phyloP scores from a whole-genome alignment of 2,113 vertebrate genomes.

The Vulpes vulpes region DNA sequence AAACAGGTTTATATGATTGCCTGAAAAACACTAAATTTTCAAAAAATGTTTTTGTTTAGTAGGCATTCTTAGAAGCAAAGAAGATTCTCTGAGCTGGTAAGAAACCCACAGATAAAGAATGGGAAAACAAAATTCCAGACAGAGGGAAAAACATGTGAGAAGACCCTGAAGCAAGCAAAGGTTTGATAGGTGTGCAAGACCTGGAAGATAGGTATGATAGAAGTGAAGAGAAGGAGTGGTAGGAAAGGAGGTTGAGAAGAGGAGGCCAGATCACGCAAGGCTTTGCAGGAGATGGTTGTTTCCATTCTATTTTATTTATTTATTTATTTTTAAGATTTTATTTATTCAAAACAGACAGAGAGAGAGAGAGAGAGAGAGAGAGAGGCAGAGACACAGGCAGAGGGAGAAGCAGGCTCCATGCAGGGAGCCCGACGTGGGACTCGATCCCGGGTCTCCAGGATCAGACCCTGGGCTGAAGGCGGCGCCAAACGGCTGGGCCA shows the following conservation, averaged over 20 bases:
- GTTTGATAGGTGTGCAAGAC: background rate
- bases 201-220: background rate
- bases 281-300: background rate
- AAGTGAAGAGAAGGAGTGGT: background rate
- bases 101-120: background rate
- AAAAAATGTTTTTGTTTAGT: background rate
- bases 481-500: no score
- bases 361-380: no score
- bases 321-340: no score
- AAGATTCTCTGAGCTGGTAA: background rate
- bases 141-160: background rate
- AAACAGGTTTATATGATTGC: background rate
- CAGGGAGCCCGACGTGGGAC: no score
- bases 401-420: no score
- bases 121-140: background rate
- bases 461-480: no score
- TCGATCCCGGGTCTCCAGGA: no score
- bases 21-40: background rate
- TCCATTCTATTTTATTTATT: background rate
- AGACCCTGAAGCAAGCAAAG: background rate
- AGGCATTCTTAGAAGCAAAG: slow-evolving; percentile 27
- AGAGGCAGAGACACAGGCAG: no score
- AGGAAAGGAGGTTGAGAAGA: background rate
- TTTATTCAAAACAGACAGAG: no score
- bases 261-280: background rate